Percentiles rank a stretch among this genome's conserved stretches.
These are phyloP conservation scores for Pogoniulus pusillus DNA, from an alignment of 2,797 vertebrate genomes.

Conservation along the genomic window DNA sequence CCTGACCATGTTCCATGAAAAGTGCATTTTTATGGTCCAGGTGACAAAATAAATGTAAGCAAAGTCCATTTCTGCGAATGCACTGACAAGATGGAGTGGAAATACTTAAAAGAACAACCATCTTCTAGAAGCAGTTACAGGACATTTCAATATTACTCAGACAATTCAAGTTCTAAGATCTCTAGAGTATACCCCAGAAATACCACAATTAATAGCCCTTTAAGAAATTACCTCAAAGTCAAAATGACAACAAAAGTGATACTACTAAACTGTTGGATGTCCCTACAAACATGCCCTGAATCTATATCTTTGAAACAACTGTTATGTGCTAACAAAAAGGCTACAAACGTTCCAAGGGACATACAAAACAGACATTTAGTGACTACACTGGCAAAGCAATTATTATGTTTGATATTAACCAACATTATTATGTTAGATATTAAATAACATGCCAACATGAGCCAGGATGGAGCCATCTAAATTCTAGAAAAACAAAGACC, in stretches of 20 bases:
- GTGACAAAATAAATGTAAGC: neutral
- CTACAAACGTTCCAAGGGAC: neutral
- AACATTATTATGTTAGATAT: neutral
- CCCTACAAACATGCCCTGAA: neutral
- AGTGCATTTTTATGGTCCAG: neutral
- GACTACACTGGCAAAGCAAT: neutral
- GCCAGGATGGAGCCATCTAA: neutral
- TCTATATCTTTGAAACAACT: neutral
- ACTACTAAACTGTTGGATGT: neutral
- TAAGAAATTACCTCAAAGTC: neutral
- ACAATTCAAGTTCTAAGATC: neutral
- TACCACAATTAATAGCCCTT: neutral
- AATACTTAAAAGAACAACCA: neutral
- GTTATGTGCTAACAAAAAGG: neutral
- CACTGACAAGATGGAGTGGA: neutral
- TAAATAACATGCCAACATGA: neutral
- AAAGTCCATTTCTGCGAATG: neutral
- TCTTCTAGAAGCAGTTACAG: neutral
- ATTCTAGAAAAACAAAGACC: constrained; percentile 1
- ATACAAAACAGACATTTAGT: neutral
- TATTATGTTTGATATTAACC: neutral
- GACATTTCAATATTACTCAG: neutral
- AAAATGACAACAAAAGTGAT: neutral
- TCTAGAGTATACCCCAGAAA: neutral
- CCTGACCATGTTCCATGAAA: neutral